Base-by-base conservation (phyloP, 2,797 vertebrate species). In the Manis javanica region DNA sequence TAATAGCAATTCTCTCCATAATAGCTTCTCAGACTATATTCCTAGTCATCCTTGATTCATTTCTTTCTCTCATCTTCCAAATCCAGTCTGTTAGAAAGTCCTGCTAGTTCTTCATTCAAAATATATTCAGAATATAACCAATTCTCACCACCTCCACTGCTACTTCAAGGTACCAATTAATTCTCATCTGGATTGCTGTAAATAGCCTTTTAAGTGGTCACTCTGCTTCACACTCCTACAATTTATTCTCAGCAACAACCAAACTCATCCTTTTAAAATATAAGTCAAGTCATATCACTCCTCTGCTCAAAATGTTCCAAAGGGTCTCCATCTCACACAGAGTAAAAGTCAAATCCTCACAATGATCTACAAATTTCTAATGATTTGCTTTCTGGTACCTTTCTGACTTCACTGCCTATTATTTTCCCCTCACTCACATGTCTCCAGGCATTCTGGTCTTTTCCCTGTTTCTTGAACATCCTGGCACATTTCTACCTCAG, bases 21-120 rank as follows among this genome's bases (percentile, higher is more conserved):
- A 46, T 11, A 85, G 34, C 14, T 94, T 94, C 53, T 84, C 29
- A 72, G 59, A 19, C 37, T n/a, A 92, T 46, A 87, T 94, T 87
- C 31, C 37, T 82, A 82, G 49, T 39, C 55, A 77, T 66, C 49
- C 14, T 81, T 90, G 3, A 85, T 57, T 84, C 55, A 3, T 81
- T 31, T 81, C 49, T 74, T 84, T 79, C 69, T 95, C 37, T 81
- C 51, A 63, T 77, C 18, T 42, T 79, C n/a, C 29, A 68, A 74
- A 89, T 78, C 9, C 53, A 85, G 19, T 75, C 31, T 68, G 26
- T 77, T 66, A 74, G n/a, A 87, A 86, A 75, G 14, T 79, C 6
- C 46, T 81, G 10, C 55, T 82, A 61, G 23, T 90, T 94, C 19
- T 90, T 94, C 75, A 79, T 39, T 90, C 82, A 92, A 64, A 64